Evolutionary conservation across 92 coral and sea anemone species (phyloP), one percentile per base, ranked within the genome.

Genomic region (Galaxea fascicularis): DNA sequence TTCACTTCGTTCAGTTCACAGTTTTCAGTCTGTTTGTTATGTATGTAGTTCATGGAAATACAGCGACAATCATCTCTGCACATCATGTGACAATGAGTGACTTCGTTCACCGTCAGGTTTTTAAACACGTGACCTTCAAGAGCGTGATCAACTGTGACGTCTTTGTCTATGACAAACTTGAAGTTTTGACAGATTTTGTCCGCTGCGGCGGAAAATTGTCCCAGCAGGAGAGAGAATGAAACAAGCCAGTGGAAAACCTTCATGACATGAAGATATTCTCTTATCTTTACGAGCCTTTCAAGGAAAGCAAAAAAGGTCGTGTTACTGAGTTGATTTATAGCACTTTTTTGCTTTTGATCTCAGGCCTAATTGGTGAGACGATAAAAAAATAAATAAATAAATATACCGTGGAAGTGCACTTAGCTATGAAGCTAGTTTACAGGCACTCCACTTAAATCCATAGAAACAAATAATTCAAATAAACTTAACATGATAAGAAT

Each of bases 71-170:
- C 80, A 10, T 75, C 66, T 20, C 66, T 53, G 26, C 80, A 75
- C 24, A 28, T 29, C 80, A 75, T 27, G 80, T 75, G 46, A 52
- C 47, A 75, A 18, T 75, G 46, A 20, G 51, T 29, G 18, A 22
- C 65, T 5, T 41, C 9, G 47, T 35, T 25, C 18, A 35, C 80
- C 53, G 46, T 75, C 47, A 46, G 29, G 16, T 21, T 75, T 39
- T 29, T 75, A 27, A 53, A 75, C 80, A 53, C 65, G 66, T 75
- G 80, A 29, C 80, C 64, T 52, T 75, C 65, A 47, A 75, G 80
- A 25, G 47, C 80, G 66, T 75, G 80, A 66, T 75, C 20, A 4
- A 9, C 26, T 27, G 39, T 18, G 10, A 75, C 65, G 17, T 75
- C 44, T 16, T 75, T 46, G 80, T 75, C 53, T 14, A 29, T 29